Evolutionary conservation across 2,888 invertebrate species (phyloP), one percentile per base, ranked within the genome.

Genomic region (Caenorhabditis drosophilae): DNA sequence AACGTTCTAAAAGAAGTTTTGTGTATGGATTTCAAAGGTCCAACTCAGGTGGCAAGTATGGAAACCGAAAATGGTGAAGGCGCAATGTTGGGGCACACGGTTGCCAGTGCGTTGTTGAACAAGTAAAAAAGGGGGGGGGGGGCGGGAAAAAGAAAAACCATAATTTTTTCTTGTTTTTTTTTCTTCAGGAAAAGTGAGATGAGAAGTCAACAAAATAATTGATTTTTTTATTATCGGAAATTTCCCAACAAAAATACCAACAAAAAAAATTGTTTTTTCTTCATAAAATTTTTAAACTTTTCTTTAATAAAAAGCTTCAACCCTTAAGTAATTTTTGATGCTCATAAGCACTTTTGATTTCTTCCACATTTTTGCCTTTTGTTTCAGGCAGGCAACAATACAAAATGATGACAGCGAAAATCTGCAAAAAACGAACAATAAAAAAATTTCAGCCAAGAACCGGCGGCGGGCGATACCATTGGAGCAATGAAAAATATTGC

Each of bases 1-100:
- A 57, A 48, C n/a, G 63, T 63, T 2, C 50, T 63, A 16, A 52
- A 57, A 35, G 63, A 63, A 36, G 53, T 63, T 23, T 34, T 63
- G 38, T 44, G 42, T 16, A 25, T 25, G 2, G 62, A 62, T 7
- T 46, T 48, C 22, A 18, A 25, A 7, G n/a, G 7, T 31, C 42
- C 42, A 12, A 22, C 42, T 2, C 42, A 15, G 31, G 12, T 12
- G 12, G 6, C 31, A 31, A 31, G 31, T 6, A 31, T 31, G 31
- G 6, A 6, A 31, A 31, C 31, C 31, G 12, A 9, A 12, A 31
- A 31, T 31, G 31, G 31, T 12, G 12, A 31, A 31, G 12, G 6
- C 12, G 31, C 7, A 31, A 12, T 6, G 2, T 23, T 42, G 42
- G 25, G 42, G 6, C 45, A 45, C 12, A 45, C 45, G 2, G n/a